Percentiles rank a stretch among this genome's conserved stretches.
phyloP scores from a whole-genome alignment of 64 coral and sea anemone species.

The Montipora efflorescens region DNA sequence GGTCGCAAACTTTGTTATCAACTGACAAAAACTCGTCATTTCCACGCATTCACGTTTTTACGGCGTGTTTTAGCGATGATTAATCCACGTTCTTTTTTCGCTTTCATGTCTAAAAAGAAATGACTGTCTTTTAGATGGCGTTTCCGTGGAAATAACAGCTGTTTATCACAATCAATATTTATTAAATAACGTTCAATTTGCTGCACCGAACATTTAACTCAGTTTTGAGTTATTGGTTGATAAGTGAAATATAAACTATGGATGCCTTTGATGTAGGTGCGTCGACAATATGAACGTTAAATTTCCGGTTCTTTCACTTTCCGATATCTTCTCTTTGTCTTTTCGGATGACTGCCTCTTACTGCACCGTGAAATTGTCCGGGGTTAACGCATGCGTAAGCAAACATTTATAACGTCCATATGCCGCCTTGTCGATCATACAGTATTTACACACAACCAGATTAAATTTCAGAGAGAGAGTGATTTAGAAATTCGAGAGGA shows the following conservation, averaged over 20 bases:
- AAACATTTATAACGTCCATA: conserved; percentile 36
- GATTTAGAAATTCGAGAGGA: conserved; percentile 1
- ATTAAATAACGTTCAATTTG: neutral
- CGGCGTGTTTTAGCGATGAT: neutral
- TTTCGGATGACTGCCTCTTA: conserved; percentile 15
- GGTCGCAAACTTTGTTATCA: neutral
- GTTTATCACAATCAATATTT: neutral
- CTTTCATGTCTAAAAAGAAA: neutral
- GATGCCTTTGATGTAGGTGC: conserved; percentile 5
- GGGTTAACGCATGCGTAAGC: conserved; percentile 31
- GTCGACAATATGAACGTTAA: neutral
- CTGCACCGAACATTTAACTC: neutral
- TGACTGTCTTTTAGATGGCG: neutral
- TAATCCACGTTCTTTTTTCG: neutral
- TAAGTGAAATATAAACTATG: neutral
- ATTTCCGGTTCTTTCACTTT: conserved; percentile 1
- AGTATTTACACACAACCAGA: conserved; percentile 27
- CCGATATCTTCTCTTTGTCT: neutral
- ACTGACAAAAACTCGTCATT: neutral
- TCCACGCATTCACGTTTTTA: neutral
- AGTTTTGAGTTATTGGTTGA: neutral
- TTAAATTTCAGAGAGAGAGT: conserved; percentile 23
- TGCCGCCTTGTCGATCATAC: conserved; percentile 26
- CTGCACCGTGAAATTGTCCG: neutral
- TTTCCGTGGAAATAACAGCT: neutral